Evolutionary conservation across 1,140 invertebrate species (phyloP).

Genomic region (Charaxes varanes): DNA sequence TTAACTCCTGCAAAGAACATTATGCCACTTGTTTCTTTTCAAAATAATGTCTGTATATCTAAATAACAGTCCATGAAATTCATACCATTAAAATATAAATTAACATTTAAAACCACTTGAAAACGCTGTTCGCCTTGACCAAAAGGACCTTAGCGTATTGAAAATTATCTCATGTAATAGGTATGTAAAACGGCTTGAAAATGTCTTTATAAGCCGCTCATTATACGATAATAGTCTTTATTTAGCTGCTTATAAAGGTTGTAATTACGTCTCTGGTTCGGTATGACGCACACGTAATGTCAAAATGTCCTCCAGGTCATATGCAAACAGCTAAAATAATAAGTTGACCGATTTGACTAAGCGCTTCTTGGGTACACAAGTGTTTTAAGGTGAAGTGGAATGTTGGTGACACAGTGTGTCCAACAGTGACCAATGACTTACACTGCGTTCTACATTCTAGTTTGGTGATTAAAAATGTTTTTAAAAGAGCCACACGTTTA

Average conservation of each 20-base stretch:
- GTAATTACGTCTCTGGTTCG: neutral
- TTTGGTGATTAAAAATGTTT: too few species aligned
- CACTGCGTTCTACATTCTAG: too few species aligned
- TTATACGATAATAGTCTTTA: neutral
- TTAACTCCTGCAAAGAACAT: too few species aligned
- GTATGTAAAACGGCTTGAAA: neutral
- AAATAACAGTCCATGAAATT: too few species aligned
- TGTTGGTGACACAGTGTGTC: conserved; percentile 1
- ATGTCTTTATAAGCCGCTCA: neutral
- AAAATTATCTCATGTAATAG: neutral
- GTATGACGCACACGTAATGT: conserved; percentile 21
- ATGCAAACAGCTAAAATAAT: conserved; percentile 22
- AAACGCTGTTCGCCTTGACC: too few species aligned
- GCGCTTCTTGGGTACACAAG: conserved; percentile 32
- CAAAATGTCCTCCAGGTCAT: conserved; percentile 19
- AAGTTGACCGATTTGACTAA: conserved; percentile 51
- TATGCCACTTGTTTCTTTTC: too few species aligned
- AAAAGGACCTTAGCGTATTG: too few species aligned
- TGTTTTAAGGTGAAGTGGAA: conserved; percentile 26
- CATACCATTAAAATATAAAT: too few species aligned
- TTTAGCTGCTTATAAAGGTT: neutral
- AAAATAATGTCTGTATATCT: too few species aligned
- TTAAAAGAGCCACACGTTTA: too few species aligned
- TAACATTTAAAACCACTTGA: too few species aligned
- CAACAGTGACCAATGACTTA: too few species aligned